A percentile compares a stretch with the other conserved stretches of the same genome.
These are phyloP conservation scores for Leptobrachium ailaonicum DNA, from an alignment of 2,113 vertebrate genomes.

Conservation along the genomic window DNA sequence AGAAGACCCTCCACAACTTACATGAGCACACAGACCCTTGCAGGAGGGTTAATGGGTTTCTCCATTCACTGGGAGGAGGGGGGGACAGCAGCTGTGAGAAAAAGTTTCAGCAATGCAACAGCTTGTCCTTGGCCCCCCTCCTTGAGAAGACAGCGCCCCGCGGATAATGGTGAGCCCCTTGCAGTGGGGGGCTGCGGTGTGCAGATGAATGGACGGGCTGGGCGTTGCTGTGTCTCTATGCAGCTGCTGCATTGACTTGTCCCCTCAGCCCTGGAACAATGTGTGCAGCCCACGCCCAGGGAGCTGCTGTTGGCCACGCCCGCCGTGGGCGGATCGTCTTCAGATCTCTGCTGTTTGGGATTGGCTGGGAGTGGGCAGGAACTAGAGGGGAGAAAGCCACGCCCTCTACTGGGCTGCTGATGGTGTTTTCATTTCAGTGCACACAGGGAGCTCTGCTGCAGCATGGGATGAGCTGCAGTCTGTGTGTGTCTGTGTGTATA, in stretches of 20 bases:
- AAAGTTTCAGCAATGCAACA: slow-evolving; percentile 18
- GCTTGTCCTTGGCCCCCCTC: not conserved
- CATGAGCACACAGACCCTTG: slow-evolving; percentile 13
- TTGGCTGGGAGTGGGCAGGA: slow-evolving; percentile 16
- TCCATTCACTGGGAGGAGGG: not conserved
- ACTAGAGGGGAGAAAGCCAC: not conserved
- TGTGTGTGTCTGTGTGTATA: not conserved
- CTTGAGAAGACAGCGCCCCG: not conserved
- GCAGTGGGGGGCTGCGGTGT: slow-evolving; percentile 20
- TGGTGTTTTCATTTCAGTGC: not conserved
- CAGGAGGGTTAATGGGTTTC: not conserved
- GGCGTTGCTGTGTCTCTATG: slow-evolving; percentile 29
- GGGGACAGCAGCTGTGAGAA: not conserved
- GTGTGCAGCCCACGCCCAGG: slow-evolving; percentile 47
- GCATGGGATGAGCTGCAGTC: slow-evolving; percentile 13
- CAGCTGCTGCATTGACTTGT: slow-evolving; percentile 25
- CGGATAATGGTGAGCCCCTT: not conserved
- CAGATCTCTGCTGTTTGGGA: slow-evolving; percentile 4
- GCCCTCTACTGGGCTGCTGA: not conserved
- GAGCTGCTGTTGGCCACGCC: slow-evolving; percentile 28
- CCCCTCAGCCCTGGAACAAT: slow-evolving; percentile 43
- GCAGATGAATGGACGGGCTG: slow-evolving; percentile 36
- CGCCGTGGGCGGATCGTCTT: slow-evolving; percentile 7
- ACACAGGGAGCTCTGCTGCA: slow-evolving; percentile 11
- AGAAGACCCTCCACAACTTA: slow-evolving; percentile 17